These are phyloP conservation scores for Zootermopsis nevadensis DNA, from an alignment of 2,888 invertebrate species.

Conservation along the genomic window DNA sequence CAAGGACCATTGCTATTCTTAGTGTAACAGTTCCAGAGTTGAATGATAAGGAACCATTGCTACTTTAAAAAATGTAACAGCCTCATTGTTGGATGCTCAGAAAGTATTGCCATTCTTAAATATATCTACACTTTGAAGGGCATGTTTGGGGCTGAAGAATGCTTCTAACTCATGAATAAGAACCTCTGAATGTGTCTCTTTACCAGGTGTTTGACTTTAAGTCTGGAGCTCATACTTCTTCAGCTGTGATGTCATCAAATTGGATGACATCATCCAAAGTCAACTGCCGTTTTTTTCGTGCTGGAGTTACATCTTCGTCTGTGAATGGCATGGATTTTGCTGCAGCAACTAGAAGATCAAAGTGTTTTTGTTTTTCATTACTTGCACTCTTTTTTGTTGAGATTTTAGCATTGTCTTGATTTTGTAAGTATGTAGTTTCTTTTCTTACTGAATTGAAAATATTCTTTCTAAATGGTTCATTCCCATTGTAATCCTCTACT, in stretches of 20 bases:
- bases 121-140: neutral
- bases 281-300: neutral
- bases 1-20: no score
- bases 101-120: neutral
- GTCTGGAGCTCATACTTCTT: neutral
- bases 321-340: neutral
- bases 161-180: neutral
- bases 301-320: neutral
- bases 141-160: neutral
- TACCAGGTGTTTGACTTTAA: neutral
- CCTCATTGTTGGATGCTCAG: no score
- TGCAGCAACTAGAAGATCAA: no score
- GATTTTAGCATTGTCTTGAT: neutral
- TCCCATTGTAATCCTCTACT: constrained; percentile 8
- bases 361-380: no score
- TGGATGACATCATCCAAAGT: neutral
- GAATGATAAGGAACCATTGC: no score
- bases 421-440: neutral
- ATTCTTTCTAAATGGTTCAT: neutral
- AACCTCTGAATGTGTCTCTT: neutral
- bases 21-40: no score
- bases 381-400: no score
- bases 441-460: neutral
- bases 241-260: neutral
- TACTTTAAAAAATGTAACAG: no score